Conservation (phyloP, 2,888 invertebrate species). For the Axea sp. region DNA sequence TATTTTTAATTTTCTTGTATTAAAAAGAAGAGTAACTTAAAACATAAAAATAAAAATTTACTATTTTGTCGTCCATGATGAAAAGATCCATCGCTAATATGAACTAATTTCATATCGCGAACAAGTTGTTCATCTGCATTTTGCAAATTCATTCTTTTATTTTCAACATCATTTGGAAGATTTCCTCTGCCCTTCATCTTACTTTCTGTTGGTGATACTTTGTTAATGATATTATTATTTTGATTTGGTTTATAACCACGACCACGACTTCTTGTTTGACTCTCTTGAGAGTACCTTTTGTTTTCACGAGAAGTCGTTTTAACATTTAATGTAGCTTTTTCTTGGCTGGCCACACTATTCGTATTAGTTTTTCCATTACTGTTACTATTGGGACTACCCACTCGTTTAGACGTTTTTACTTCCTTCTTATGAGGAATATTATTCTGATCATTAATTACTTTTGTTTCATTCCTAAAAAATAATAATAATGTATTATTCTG, state of each 20-base stretch:
- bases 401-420: constrained; percentile 66
- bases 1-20: too few relatives aligned
- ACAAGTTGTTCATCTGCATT: constrained; percentile 72
- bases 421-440: constrained; percentile 76
- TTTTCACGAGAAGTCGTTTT: constrained; percentile 69
- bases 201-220: constrained; percentile 67
- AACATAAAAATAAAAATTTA: constrained; percentile 42
- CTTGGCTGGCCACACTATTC: constrained; percentile 10
- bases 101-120: constrained; percentile 75
- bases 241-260: constrained; percentile 74
- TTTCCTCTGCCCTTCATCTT: constrained; percentile 75
- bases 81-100: constrained; percentile 71
- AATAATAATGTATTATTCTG: not conserved
- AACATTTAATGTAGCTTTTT: constrained; percentile 32
- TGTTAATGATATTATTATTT: constrained; percentile 73
- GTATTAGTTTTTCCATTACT: constrained; percentile 65
- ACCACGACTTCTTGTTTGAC: constrained; percentile 74
- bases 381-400: constrained; percentile 71
- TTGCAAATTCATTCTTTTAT: constrained; percentile 70
- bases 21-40: too few relatives aligned
- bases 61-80: constrained; percentile 75
- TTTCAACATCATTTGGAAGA: constrained; percentile 66
- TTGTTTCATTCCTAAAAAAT: constrained; percentile 72
- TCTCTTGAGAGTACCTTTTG: constrained; percentile 73
- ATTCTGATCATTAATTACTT: constrained; percentile 72